Evolutionary conservation across 2,113 vertebrate species (phyloP), one percentile per base, ranked within the genome.

Genomic region (Boulengeromyrus knoepffleri): DNA sequence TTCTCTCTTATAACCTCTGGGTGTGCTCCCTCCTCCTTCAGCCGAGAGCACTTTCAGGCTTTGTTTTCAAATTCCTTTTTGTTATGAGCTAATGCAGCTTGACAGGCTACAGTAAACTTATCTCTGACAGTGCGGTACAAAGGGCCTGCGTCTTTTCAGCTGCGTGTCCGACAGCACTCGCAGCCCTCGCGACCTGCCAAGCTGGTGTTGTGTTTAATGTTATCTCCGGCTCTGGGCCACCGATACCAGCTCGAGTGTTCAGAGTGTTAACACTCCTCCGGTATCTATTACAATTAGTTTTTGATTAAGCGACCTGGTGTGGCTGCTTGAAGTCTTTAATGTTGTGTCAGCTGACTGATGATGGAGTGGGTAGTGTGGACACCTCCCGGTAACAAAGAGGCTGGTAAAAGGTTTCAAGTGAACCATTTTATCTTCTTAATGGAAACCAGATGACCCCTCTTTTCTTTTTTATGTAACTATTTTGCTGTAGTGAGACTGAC

Each of bases 211-310:
- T 98, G 97, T 97, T 97, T 97, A 97, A 97, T 97, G 97, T 96
- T 97, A 96, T 92, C 96, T 96, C 96, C 95, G 95, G 96, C 96
- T 96, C 96, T 95, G 95, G 95, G 94, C 94, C 92, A 94, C 96
- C 95, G 97, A 97, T 97, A 97, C 96, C 97, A 96, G 93, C 94
- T 96, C 95, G 94, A 96, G 95, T 95, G 96, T 96, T 97, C 98
- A 97, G 96, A 91, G 96, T 97, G 97, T 98, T 99, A 97, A 97
- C 96, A 98, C 97, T 98, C 97, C 97, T 97, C 96, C 96, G 96
- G 96, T 98, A 99, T 99, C 98, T 98, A 97, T 98, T 97, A 98
- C 98, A 99, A 99, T 99, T 99, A 99, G 97, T 97, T 99, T 98
- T 98, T 99, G 98, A 99, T 99, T 98, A 99, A 98, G 97, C 97